These are phyloP conservation scores for Drosophila gaucha DNA, from an alignment of 2,888 invertebrate species.

Conservation along the genomic window DNA sequence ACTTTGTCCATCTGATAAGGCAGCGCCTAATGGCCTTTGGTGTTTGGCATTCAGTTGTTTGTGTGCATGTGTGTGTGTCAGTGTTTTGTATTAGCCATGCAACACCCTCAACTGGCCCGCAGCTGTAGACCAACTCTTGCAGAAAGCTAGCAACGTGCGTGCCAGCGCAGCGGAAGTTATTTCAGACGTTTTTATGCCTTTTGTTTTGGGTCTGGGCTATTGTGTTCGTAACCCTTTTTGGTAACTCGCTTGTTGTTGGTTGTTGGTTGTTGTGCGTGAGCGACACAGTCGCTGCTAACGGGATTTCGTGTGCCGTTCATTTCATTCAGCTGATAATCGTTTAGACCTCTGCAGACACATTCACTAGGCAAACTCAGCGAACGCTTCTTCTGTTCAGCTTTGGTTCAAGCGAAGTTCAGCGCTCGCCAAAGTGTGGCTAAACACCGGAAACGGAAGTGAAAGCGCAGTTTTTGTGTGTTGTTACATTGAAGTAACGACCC, in stretches of 20 bases:
- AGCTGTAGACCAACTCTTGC: not conserved
- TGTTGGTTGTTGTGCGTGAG: constrained; percentile 43
- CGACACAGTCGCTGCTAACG: constrained; percentile 38
- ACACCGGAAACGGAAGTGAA: constrained; percentile 75
- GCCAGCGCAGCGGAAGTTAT: constrained; percentile 70
- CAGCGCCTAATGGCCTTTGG: constrained; percentile 56
- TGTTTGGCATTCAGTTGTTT: constrained; percentile 47
- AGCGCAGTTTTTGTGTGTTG: constrained; percentile 73
- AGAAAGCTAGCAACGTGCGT: constrained; percentile 43
- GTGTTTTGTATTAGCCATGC: constrained; percentile 50
- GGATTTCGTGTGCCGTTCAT: constrained; percentile 69
- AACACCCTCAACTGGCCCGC: constrained; percentile 13
- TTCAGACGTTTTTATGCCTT: constrained; percentile 75
- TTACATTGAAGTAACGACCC: constrained; percentile 58
- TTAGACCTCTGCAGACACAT: constrained; percentile 72
- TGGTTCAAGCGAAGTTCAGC: constrained; percentile 35
- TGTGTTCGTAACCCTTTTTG: constrained; percentile 63
- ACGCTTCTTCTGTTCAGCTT: constrained; percentile 13
- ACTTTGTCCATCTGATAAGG: constrained; percentile 74
- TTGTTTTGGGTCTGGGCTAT: constrained; percentile 56
- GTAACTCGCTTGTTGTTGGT: constrained; percentile 20
- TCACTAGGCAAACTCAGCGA: constrained; percentile 44
- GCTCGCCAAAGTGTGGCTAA: constrained; percentile 68
- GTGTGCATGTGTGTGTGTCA: constrained; percentile 18
- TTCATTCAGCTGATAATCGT: constrained; percentile 71